phyloP scores from a whole-genome alignment of 2,113 vertebrate genomes.

The Sylvia atricapilla region DNA sequence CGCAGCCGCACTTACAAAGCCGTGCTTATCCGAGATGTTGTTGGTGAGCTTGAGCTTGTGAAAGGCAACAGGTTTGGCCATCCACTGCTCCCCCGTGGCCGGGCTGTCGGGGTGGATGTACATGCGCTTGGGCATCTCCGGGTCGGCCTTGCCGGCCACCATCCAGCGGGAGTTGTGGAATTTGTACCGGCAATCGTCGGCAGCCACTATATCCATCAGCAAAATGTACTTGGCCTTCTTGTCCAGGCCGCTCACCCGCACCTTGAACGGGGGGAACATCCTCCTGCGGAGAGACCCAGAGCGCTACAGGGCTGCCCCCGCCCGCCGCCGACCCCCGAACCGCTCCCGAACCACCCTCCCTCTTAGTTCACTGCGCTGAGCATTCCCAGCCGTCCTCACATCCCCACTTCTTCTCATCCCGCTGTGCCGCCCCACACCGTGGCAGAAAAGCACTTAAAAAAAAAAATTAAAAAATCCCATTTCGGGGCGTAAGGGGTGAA shows the following conservation, averaged over 20 bases:
- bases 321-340: neutral
- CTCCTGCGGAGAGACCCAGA: conserved; percentile 78
- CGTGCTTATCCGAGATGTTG: conserved; percentile 99
- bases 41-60: conserved; percentile 99
- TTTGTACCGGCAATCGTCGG: conserved; percentile 97
- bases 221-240: conserved; percentile 99
- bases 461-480: neutral
- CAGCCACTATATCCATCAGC: conserved; percentile 97
- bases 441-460: neutral
- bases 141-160: conserved; percentile 97
- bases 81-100: conserved; percentile 98
- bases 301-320: neutral
- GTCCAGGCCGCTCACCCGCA: conserved; percentile 94
- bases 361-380: neutral
- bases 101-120: conserved; percentile 99
- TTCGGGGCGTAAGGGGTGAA: neutral
- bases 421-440: neutral
- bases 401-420: neutral
- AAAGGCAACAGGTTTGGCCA: conserved; percentile 98
- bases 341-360: neutral
- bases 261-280: conserved; percentile 99
- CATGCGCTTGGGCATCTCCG: conserved; percentile 99
- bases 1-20: conserved; percentile 89
- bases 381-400: neutral
- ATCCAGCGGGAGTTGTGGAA: conserved; percentile 99